Evolutionary conservation across 2,113 vertebrate species (phyloP).

Genomic region (Rynchops niger): DNA sequence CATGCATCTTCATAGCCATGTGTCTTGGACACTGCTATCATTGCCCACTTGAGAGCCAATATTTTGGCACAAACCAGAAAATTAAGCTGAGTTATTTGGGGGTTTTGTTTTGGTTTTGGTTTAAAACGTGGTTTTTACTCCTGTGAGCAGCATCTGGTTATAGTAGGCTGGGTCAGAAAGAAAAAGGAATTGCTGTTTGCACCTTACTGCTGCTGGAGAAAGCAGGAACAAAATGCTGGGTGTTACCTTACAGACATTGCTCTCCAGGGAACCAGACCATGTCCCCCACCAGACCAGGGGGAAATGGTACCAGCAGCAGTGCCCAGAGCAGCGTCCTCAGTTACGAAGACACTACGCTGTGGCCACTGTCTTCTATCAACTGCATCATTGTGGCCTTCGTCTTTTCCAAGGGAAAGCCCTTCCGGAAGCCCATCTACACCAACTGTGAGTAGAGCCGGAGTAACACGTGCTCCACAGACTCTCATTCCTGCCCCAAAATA

Average conservation of each 20-base stretch:
- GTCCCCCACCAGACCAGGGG: background rate
- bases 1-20: rapidly evolving
- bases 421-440: slow-evolving; percentile 74
- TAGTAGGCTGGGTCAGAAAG: background rate
- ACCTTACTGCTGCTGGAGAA: background rate
- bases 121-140: background rate
- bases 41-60: background rate
- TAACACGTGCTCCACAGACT: background rate
- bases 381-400: slow-evolving; percentile 65
- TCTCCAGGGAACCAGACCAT: slow-evolving; percentile 6
- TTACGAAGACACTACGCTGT: slow-evolving; percentile 67
- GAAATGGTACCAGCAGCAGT: background rate
- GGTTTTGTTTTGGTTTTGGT: background rate
- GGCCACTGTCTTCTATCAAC: slow-evolving; percentile 64
- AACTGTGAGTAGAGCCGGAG: slow-evolving; percentile 69
- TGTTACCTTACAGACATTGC: slow-evolving; percentile 49
- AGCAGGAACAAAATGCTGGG: background rate
- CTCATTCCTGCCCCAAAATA: background rate
- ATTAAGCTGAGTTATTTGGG: background rate
- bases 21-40: background rate
- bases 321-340: slow-evolving; percentile 19
- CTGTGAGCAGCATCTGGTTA: background rate
- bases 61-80: background rate
- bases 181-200: background rate
- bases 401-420: slow-evolving; percentile 78